Conservation (phyloP, 1,140 invertebrate genomes). For the Grapholita molesta region DNA sequence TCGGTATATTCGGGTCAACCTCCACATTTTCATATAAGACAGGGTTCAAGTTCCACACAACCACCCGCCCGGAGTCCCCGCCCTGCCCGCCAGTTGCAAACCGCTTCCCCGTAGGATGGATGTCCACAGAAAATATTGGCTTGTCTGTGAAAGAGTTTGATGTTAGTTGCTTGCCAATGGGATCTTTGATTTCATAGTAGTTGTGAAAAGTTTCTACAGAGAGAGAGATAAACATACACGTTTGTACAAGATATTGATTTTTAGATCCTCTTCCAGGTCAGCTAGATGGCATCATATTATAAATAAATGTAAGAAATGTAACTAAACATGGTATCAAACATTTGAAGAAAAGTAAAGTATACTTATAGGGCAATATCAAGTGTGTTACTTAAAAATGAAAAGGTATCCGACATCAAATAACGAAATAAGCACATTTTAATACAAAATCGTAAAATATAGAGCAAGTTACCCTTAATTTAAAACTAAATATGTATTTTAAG, state of each 20-base stretch:
- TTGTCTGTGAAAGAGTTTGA: constrained; percentile 83
- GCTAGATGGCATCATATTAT: too few species aligned
- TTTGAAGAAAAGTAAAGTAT: too few species aligned
- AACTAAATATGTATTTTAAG: not conserved
- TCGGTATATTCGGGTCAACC: constrained; percentile 89
- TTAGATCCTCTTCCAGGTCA: too few species aligned
- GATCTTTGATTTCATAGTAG: not conserved
- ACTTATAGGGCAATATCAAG: too few species aligned
- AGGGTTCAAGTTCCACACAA: constrained; percentile 97
- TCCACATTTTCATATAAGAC: constrained; percentile 87
- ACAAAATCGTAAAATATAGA: not conserved
- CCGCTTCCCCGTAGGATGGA: constrained; percentile 95
- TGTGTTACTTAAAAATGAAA: too few species aligned
- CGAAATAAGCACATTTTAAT: too few species aligned
- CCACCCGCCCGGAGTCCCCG: constrained; percentile 90
- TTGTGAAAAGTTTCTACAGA: too few species aligned
- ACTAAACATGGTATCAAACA: too few species aligned
- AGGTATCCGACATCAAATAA: too few species aligned
- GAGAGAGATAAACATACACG: too few species aligned
- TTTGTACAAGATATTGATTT: too few species aligned
- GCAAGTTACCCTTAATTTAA: not conserved
- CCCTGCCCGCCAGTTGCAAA: constrained; percentile 97
- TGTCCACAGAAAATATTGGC: constrained; percentile 98
- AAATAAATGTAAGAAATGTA: too few species aligned
- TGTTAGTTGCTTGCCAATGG: constrained; percentile 21